phyloP scores from a whole-genome alignment of 1,140 invertebrate genomes.

The Orussus abietinus region DNA sequence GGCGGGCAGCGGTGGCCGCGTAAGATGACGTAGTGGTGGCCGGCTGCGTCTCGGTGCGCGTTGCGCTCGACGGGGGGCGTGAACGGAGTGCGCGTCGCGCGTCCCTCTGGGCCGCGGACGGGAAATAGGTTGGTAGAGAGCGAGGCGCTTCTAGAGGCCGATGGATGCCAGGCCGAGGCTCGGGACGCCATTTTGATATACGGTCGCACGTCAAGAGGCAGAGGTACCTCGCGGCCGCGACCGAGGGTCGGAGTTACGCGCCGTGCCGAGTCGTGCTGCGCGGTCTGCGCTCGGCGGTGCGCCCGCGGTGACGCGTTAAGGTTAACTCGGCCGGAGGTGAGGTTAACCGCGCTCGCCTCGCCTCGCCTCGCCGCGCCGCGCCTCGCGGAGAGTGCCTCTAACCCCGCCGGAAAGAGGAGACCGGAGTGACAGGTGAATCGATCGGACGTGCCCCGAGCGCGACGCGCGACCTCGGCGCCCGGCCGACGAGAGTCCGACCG shows the following conservation, averaged over 20 bases:
- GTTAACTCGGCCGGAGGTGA: not conserved
- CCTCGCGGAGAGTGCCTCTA: no score
- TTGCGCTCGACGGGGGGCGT: not conserved
- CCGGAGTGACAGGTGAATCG: slow-evolving; percentile 48
- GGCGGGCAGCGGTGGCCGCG: slow-evolving; percentile 22
- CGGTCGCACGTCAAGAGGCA: slow-evolving; percentile 39
- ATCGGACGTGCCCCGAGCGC: slow-evolving; percentile 33
- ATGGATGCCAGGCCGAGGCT: slow-evolving; percentile 37
- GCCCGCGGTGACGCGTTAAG: not conserved
- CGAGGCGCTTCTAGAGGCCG: slow-evolving; percentile 31
- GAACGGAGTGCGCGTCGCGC: slow-evolving; percentile 13
- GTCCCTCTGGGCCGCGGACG: slow-evolving; percentile 21
- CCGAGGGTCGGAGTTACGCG: no score
- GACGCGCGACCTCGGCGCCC: slow-evolving; percentile 31
- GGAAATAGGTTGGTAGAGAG: slow-evolving; percentile 35
- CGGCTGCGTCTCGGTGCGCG: not conserved
- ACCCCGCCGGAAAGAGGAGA: no score
- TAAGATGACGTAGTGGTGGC: slow-evolving; percentile 28
- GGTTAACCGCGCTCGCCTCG: slow-evolving; percentile 17
- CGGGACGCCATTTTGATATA: slow-evolving; percentile 51
- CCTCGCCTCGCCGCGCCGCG: slow-evolving; percentile 16
- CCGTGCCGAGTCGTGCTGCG: no score
- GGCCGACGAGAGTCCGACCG: slow-evolving; percentile 16
- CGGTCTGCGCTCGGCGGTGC: not conserved
- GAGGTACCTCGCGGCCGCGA: slow-evolving; percentile 16